phyloP scores from a whole-genome alignment of 2,113 vertebrate species.

The Benitochromis conjunctus region DNA sequence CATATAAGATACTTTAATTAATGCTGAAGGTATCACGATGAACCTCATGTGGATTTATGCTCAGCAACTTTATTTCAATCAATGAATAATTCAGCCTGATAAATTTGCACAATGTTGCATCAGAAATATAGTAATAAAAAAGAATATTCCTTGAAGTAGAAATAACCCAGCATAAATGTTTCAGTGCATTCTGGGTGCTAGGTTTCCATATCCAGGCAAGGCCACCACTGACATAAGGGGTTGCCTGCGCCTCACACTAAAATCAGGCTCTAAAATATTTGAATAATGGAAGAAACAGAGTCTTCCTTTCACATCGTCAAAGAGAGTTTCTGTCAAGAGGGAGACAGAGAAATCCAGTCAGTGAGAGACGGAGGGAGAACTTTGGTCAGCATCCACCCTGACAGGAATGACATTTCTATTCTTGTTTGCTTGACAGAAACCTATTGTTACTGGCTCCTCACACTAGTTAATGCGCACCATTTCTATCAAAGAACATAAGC shows the following conservation, averaged over 20 bases:
- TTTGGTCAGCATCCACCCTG: constrained; percentile 68
- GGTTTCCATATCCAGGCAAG: constrained; percentile 30
- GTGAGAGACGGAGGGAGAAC: constrained; percentile 57
- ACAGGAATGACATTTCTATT: constrained; percentile 77
- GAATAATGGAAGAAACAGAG: constrained; percentile 74
- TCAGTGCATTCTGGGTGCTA: constrained; percentile 53
- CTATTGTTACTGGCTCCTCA: constrained; percentile 70
- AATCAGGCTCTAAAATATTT: constrained; percentile 71
- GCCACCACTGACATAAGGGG: constrained; percentile 37
- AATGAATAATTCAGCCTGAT: constrained; percentile 66
- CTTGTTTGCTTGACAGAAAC: constrained; percentile 73
- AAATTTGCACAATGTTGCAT: constrained; percentile 73
- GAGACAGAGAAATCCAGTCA: constrained; percentile 19
- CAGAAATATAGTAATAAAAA: constrained; percentile 70
- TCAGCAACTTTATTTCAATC: constrained; percentile 60
- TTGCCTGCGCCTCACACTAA: constrained; percentile 53
- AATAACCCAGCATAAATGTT: constrained; percentile 71
- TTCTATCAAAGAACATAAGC: constrained; percentile 54
- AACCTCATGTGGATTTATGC: constrained; percentile 20
- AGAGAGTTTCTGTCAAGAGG: constrained; percentile 72
- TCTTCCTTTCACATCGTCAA: constrained; percentile 71
- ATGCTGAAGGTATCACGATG: constrained; percentile 23
- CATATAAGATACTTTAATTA: constrained; percentile 1
- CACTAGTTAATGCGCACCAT: constrained; percentile 66
- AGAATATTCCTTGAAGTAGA: constrained; percentile 67